Conservation (phyloP, 2,797 vertebrate genomes). For the Sylvia borin region DNA sequence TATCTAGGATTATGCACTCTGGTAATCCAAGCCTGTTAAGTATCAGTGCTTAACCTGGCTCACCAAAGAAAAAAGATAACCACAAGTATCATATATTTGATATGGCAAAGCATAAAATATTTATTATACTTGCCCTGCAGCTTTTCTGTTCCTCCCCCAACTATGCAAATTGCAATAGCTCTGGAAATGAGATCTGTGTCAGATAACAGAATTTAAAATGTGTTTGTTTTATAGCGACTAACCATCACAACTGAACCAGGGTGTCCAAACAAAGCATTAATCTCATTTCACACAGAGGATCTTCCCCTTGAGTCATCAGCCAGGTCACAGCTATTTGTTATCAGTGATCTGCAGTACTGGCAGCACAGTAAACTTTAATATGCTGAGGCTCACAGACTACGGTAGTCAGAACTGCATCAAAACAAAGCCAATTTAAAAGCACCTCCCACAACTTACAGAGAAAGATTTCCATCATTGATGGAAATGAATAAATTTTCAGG, state of each 20-base stretch:
- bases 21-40: neutral
- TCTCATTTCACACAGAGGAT: neutral
- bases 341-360: neutral
- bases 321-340: neutral
- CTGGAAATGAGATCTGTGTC: neutral
- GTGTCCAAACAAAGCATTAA: neutral
- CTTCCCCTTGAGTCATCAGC: neutral
- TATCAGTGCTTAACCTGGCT: neutral
- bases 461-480: neutral
- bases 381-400: neutral
- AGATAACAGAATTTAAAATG: neutral
- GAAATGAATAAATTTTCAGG: neutral
- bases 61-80: neutral
- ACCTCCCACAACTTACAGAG: neutral
- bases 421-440: neutral
- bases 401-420: neutral
- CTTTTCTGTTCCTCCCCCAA: neutral
- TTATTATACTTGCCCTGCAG: neutral
- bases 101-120: neutral
- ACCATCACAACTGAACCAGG: neutral
- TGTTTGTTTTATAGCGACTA: neutral
- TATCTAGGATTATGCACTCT: neutral
- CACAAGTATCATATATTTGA: neutral
- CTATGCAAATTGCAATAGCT: neutral
- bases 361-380: neutral